Conservation (phyloP, 2,113 vertebrate species). For the Promerops cafer region DNA sequence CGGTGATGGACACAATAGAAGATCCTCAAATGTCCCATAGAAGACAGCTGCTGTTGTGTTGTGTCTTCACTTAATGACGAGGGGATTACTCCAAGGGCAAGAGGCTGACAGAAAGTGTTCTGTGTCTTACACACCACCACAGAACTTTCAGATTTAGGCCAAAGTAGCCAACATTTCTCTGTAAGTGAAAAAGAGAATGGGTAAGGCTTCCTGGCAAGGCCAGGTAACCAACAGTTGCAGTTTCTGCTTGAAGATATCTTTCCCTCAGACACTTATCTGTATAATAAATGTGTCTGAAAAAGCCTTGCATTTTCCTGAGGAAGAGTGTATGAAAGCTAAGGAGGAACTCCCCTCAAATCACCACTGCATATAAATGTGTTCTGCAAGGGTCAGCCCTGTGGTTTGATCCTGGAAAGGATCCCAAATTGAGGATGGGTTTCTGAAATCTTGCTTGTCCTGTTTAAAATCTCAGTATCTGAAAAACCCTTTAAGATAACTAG, state of each 20-base stretch:
- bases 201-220: background rate
- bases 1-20: background rate
- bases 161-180: background rate
- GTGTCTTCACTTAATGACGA: background rate
- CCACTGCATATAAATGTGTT: background rate
- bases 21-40: background rate
- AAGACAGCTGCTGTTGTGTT: background rate
- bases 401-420: background rate
- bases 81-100: background rate
- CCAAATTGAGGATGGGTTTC: background rate
- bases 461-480: background rate
- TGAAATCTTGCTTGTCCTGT: background rate
- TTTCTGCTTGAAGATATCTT: background rate
- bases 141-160: background rate
- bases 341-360: background rate
- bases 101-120: background rate
- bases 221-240: background rate
- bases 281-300: background rate
- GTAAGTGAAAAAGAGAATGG: background rate
- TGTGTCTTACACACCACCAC: background rate
- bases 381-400: background rate
- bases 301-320: background rate
- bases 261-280: background rate
- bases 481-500: background rate
- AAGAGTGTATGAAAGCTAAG: background rate